Percentiles rank a stretch among this genome's conserved stretches.
These are phyloP conservation scores for Heliopora coerulea DNA, from an alignment of 92 coral and sea anemone species.

Conservation along the genomic window DNA sequence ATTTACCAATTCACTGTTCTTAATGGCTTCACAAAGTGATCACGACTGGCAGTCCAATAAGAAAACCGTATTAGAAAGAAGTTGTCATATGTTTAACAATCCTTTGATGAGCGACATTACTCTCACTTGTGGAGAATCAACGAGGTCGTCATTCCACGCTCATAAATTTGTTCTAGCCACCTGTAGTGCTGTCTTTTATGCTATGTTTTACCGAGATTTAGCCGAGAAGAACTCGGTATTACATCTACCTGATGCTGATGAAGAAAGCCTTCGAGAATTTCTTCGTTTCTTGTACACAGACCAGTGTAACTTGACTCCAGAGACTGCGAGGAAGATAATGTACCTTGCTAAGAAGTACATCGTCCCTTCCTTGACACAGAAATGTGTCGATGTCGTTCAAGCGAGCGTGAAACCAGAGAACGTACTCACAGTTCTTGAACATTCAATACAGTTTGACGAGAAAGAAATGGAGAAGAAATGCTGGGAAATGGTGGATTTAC, in stretches of 20 bases:
- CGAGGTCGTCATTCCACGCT: slow-evolving; percentile 40
- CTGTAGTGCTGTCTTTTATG: slow-evolving; percentile 67
- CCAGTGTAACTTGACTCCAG: background rate
- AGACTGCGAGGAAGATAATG: slow-evolving; percentile 33
- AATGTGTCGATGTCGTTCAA: slow-evolving; percentile 41
- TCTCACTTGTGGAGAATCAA: slow-evolving; percentile 1
- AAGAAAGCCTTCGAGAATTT: slow-evolving; percentile 64
- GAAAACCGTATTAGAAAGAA: slow-evolving; percentile 50
- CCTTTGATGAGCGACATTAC: slow-evolving; percentile 19
- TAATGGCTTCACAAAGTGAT: slow-evolving; percentile 57
- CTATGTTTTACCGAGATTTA: slow-evolving; percentile 68
- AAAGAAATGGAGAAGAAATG: slow-evolving; percentile 42
- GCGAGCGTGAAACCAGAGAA: slow-evolving; percentile 41
- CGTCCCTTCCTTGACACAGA: slow-evolving; percentile 49
- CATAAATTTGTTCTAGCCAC: slow-evolving; percentile 66
- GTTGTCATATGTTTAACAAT: slow-evolving; percentile 33
- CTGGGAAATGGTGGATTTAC: slow-evolving; percentile 56
- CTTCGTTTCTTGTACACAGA: slow-evolving; percentile 68
- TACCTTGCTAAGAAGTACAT: slow-evolving; percentile 58
- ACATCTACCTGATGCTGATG: slow-evolving; percentile 61
- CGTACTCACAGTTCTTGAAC: slow-evolving; percentile 52
- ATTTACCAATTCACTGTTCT: too few relatives aligned
- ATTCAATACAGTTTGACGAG: slow-evolving; percentile 39
- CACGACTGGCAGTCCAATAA: slow-evolving; percentile 51
- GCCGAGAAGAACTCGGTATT: slow-evolving; percentile 53